Conservation (phyloP, 2,113 vertebrate species). For the Bujurquina vittata region DNA sequence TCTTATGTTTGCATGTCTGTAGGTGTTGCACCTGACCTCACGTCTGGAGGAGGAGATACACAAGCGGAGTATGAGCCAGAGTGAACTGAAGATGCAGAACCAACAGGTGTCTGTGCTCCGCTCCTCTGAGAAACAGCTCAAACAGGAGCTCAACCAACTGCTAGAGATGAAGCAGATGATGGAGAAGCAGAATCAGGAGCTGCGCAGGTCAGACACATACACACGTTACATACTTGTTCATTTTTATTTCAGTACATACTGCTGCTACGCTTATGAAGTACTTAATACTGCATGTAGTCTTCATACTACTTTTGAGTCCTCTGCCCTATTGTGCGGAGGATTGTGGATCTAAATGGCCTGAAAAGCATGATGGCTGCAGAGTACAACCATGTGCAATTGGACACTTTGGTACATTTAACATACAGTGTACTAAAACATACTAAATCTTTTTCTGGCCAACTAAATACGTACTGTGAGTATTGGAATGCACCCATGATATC, state of each 20-base stretch:
- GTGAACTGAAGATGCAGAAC: constrained; percentile 91
- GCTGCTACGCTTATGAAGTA: not conserved
- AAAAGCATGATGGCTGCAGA: not conserved
- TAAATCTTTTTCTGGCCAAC: not conserved
- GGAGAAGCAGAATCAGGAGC: constrained; percentile 92
- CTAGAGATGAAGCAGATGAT: constrained; percentile 90
- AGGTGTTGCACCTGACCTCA: constrained; percentile 88
- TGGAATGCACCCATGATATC: not conserved
- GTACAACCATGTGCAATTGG: not conserved
- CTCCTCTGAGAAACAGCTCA: constrained; percentile 94
- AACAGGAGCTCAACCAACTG: constrained; percentile 95
- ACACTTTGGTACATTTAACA: not conserved
- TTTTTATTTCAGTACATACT: not conserved
- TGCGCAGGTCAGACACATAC: constrained; percentile 85
- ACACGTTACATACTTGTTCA: constrained; percentile 19
- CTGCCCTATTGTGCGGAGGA: not conserved
- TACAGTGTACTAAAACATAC: not conserved
- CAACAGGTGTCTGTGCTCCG: constrained; percentile 89
- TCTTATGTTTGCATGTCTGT: not conserved
- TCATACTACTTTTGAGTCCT: not conserved
- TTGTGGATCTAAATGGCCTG: not conserved
- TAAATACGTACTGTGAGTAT: not conserved
- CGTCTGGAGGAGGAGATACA: constrained; percentile 95
- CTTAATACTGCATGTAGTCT: not conserved
- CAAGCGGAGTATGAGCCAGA: constrained; percentile 88